These are phyloP conservation scores for Tragelaphus scriptus DNA, from an alignment of 2,113 vertebrate species.

Conservation along the genomic window DNA sequence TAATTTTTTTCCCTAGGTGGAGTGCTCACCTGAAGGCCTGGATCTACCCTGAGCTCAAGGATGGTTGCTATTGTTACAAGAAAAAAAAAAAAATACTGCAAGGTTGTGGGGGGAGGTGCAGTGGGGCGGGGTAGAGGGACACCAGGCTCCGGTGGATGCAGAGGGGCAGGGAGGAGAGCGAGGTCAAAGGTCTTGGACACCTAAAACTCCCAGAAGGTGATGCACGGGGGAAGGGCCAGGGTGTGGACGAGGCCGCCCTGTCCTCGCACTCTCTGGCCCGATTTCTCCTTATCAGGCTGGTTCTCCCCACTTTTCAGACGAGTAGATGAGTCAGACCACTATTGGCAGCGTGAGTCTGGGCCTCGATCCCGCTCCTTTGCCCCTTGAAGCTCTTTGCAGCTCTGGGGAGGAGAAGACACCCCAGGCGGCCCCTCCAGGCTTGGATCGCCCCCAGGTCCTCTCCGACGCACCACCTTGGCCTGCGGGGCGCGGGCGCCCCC, in stretches of 20 bases:
- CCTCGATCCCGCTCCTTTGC: background rate
- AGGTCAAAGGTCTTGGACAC: background rate
- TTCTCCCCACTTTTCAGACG: background rate
- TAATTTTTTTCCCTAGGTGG: background rate
- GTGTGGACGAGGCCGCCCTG: background rate
- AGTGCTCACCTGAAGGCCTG: background rate
- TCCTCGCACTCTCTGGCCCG: background rate
- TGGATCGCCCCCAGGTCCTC: rapidly evolving
- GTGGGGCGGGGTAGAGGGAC: background rate
- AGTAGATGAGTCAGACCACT: background rate
- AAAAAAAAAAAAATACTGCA: background rate
- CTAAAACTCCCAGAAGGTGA: background rate
- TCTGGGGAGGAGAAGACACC: background rate
- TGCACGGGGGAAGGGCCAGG: background rate
- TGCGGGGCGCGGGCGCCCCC: background rate
- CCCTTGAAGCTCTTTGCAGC: background rate
- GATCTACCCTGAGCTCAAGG: background rate
- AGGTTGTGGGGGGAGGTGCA: background rate
- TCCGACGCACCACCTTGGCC: rapidly evolving
- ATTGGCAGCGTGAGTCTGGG: background rate
- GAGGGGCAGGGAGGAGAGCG: background rate
- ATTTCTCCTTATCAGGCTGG: background rate
- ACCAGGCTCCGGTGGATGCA: no score
- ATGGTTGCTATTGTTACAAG: background rate
- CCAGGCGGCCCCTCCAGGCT: no score